Conservation (phyloP, 2,888 invertebrate species). For the Drepana falcataria region DNA sequence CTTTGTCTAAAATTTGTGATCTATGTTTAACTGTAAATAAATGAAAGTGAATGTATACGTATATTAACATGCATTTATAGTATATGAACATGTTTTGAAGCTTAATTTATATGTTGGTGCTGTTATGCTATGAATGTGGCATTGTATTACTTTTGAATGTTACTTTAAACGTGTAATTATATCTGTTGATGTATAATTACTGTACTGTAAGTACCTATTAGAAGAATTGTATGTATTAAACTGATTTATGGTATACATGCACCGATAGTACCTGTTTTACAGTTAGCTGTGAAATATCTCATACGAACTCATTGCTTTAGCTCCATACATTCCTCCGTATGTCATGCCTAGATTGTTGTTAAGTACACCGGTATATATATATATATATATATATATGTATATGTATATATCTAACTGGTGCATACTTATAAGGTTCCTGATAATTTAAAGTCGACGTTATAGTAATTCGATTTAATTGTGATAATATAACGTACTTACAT, state of each 20-base stretch:
- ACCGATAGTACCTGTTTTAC: constrained; percentile 40
- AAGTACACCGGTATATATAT: constrained; percentile 12
- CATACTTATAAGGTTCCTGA: constrained; percentile 57
- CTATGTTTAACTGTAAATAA: constrained; percentile 34
- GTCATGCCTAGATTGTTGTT: constrained; percentile 21
- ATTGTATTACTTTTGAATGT: constrained; percentile 26
- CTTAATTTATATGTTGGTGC: constrained; percentile 32
- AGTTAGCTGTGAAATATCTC: constrained; percentile 9
- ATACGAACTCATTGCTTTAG: constrained; percentile 15
- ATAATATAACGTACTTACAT: constrained; percentile 70
- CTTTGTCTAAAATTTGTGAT: constrained; percentile 60
- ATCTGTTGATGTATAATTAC: constrained; percentile 18
- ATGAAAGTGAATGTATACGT: constrained; percentile 3
- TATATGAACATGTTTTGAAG: constrained; percentile 16
- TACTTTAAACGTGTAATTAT: constrained; percentile 17
- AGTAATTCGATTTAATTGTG: constrained; percentile 52
- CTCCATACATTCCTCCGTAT: constrained; percentile 49
- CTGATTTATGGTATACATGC: constrained; percentile 8
- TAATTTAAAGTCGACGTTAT: constrained; percentile 40
- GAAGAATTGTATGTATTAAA: constrained; percentile 22
- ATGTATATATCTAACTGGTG: constrained; percentile 28
- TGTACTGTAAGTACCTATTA: constrained; percentile 44
- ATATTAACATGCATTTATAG: background rate
- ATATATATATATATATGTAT: too few relatives aligned
- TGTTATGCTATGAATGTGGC: constrained; percentile 24